phyloP scores from a whole-genome alignment of 2,113 vertebrate species.

The Crypturellus undulatus region DNA sequence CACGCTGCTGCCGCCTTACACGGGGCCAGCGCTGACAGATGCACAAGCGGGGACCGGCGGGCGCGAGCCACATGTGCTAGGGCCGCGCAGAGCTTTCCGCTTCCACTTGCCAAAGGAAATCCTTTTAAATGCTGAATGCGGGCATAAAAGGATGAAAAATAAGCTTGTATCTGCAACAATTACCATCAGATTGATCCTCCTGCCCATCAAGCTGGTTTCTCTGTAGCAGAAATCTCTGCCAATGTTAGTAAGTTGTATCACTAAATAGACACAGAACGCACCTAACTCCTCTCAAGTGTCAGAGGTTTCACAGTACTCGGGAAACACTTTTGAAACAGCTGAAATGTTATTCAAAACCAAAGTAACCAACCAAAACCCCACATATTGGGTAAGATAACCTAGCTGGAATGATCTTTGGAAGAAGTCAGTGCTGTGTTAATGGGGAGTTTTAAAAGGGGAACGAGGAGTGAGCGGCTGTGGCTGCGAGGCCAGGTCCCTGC shows the following conservation, averaged over 20 bases:
- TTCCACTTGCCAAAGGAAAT: conserved; percentile 34
- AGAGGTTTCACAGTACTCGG: neutral
- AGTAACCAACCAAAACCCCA: neutral
- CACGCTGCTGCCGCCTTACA: neutral
- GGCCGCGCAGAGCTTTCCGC: neutral
- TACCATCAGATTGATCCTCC: neutral
- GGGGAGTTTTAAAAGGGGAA: neutral
- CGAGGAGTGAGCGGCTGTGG: neutral
- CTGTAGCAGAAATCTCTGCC: neutral
- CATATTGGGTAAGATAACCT: neutral
- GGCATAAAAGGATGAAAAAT: neutral
- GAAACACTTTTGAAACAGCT: neutral
- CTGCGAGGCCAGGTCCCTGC: neutral
- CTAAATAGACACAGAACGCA: neutral
- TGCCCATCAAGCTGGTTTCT: neutral
- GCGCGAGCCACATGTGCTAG: neutral
- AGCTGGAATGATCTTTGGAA: neutral
- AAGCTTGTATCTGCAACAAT: neutral
- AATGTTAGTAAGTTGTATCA: neutral
- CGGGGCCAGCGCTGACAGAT: conserved; percentile 21
- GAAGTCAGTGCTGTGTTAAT: neutral
- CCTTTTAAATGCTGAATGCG: neutral
- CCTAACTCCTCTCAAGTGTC: neutral
- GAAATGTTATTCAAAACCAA: neutral
- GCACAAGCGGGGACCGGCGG: conserved; percentile 35